phyloP scores from a whole-genome alignment of 2,797 vertebrate genomes.

The Chaetodon trifasciatus region DNA sequence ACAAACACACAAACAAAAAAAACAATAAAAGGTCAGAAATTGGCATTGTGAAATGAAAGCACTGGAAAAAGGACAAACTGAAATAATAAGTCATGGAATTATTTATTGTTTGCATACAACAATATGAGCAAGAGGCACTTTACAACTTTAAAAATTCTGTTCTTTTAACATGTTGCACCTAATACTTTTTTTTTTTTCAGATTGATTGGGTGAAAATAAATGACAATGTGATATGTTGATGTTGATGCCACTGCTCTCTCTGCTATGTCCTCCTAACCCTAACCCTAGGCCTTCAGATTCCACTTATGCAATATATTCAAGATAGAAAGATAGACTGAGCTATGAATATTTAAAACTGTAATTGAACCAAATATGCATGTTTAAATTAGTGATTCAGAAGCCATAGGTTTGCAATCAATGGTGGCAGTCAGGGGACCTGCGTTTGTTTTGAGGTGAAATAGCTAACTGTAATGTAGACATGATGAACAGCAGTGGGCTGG shows the following conservation, averaged over 20 bases:
- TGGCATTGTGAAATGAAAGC: background rate
- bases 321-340: slow-evolving; percentile 20
- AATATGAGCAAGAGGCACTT: background rate
- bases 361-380: slow-evolving; percentile 59
- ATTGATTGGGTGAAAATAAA: background rate
- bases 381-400: slow-evolving; percentile 53
- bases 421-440: slow-evolving; percentile 32
- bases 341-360: slow-evolving; percentile 65
- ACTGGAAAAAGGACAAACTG: background rate
- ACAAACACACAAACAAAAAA: background rate
- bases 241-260: background rate
- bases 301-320: slow-evolving; percentile 29
- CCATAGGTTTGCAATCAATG: slow-evolving; percentile 60
- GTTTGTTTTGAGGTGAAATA: slow-evolving; percentile 58
- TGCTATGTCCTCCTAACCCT: background rate
- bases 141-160: background rate
- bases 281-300: slow-evolving; percentile 21
- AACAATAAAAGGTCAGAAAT: background rate
- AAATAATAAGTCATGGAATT: background rate
- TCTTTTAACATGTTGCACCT: no score
- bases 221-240: slow-evolving; percentile 2
- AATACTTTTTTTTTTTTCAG: no score
- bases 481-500: slow-evolving; percentile 54
- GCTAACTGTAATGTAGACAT: slow-evolving; percentile 53
- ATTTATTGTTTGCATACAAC: background rate